phyloP scores from a whole-genome alignment of 1,140 invertebrate genomes.

The Fopius arisanus region DNA sequence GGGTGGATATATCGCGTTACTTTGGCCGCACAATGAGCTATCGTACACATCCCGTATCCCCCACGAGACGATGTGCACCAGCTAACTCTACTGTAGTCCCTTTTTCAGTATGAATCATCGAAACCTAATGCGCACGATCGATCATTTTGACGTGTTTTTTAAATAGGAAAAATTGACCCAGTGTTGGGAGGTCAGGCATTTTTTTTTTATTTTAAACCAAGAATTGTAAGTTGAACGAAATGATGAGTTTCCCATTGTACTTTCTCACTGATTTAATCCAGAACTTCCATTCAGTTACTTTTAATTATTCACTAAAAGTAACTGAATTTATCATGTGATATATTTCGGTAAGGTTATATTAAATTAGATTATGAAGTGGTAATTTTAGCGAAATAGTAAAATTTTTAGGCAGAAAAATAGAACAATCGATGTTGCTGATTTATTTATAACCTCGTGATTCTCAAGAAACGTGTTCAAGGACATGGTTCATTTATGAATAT shows the following conservation, averaged over 20 bases:
- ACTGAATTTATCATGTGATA: no score
- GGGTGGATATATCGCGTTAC: constrained; percentile 56
- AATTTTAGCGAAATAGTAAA: no score
- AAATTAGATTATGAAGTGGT: no score
- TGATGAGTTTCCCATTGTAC: background rate
- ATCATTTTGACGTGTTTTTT: constrained; percentile 37
- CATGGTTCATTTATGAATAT: constrained; percentile 55
- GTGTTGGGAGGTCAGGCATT: background rate
- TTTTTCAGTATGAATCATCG: constrained; percentile 52
- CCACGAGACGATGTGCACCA: background rate
- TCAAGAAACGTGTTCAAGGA: constrained; percentile 30
- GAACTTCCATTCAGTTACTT: no score
- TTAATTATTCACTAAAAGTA: no score
- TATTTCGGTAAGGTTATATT: no score
- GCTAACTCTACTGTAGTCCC: constrained; percentile 24
- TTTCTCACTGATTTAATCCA: no score
- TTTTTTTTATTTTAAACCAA: background rate
- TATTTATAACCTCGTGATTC: background rate
- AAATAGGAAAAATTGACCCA: background rate
- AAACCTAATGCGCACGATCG: constrained; percentile 48
- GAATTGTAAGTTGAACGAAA: background rate
- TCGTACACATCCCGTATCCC: constrained; percentile 19
- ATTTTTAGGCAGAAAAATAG: no score
- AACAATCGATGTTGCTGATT: background rate
- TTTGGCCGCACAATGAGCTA: constrained; percentile 53